These are phyloP conservation scores for Ophion ventricosus DNA, from an alignment of 2,888 invertebrate genomes.

Conservation along the genomic window DNA sequence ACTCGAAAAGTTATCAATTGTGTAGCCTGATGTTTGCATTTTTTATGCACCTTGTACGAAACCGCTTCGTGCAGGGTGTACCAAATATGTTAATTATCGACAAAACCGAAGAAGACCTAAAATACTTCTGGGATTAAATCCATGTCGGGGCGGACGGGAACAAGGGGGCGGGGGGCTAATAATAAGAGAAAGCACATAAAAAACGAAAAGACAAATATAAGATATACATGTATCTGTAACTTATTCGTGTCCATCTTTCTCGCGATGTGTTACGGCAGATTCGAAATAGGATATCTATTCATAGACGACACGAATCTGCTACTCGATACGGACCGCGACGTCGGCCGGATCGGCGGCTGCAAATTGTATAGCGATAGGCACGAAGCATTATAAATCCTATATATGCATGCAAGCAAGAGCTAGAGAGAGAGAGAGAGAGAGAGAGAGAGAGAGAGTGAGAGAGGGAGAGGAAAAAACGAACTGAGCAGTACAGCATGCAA, in stretches of 20 bases:
- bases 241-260: conserved; percentile 24
- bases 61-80: not conserved
- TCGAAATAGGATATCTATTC: conserved; percentile 74
- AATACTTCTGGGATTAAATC: conserved; percentile 15
- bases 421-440: conserved; percentile 2
- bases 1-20: too few species aligned
- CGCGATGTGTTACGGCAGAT: conserved; percentile 60
- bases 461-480: not conserved
- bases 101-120: not conserved
- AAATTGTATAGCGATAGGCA: conserved; percentile 51
- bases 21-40: not conserved
- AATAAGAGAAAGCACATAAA: not conserved
- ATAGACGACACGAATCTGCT: conserved; percentile 70
- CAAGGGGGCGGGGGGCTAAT: not conserved
- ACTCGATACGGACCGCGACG: conserved; percentile 66
- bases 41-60: not conserved
- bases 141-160: not conserved
- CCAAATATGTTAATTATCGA: not conserved
- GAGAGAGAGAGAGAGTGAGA: conserved; percentile 7
- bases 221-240: conserved; percentile 7
- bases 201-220: not conserved
- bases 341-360: conserved; percentile 51
- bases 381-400: conserved; percentile 39
- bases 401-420: conserved; percentile 17
- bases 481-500: conserved; percentile 37